phyloP scores from a whole-genome alignment of 2,888 invertebrate genomes.

The Andrena camellia region DNA sequence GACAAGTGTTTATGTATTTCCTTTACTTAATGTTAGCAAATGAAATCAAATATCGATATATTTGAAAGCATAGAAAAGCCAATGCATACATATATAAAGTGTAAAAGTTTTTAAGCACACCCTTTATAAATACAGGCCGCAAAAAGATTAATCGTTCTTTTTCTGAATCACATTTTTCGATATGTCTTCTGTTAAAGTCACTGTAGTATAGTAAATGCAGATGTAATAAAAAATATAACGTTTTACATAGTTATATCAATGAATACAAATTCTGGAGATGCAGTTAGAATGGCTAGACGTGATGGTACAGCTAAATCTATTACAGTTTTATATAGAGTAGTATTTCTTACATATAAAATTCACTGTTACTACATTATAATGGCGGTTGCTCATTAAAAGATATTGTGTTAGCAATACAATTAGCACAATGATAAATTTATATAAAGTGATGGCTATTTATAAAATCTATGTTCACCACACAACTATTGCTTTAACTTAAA shows the following conservation, averaged over 20 bases:
- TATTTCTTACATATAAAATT: constrained; percentile 40
- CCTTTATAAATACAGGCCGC: background rate
- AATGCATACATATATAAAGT: background rate
- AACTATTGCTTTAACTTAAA: constrained; percentile 28
- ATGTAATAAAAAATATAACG: constrained; percentile 21
- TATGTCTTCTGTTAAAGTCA: constrained; percentile 59
- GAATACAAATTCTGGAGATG: constrained; percentile 55
- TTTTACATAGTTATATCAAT: background rate
- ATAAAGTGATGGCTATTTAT: constrained; percentile 32
- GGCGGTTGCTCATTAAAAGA: constrained; percentile 40
- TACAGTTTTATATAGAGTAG: constrained; percentile 11
- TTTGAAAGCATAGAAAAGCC: no score
- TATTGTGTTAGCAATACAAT: constrained; percentile 40
- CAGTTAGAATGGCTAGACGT: constrained; percentile 36
- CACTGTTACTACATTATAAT: constrained; percentile 30
- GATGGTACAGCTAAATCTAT: constrained; percentile 24
- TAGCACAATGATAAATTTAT: constrained; percentile 48
- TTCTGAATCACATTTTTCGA: constrained; percentile 53
- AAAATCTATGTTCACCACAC: constrained; percentile 45
- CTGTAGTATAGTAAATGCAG: background rate
- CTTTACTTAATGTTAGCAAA: no score
- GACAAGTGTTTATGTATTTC: no score
- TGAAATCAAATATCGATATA: no score
- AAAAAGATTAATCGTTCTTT: constrained; percentile 1
- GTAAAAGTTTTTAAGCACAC: background rate